phyloP scores from a whole-genome alignment of 2,797 vertebrate genomes.

The Poeciliopsis presidionis region DNA sequence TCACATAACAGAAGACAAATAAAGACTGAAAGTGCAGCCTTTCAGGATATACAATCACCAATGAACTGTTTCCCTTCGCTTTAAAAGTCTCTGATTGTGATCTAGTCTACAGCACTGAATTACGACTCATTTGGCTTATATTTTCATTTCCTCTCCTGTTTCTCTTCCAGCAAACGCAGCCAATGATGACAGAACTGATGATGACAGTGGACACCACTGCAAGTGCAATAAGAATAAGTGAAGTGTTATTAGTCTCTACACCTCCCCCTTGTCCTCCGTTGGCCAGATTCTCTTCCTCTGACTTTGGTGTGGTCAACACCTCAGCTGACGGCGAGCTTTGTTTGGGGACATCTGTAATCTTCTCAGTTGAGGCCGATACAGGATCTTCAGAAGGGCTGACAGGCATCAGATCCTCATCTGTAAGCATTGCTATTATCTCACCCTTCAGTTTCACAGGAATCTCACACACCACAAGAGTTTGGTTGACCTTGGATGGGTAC shows the following conservation, averaged over 20 bases:
- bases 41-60: slow-evolving; percentile 26
- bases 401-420: slow-evolving; percentile 48
- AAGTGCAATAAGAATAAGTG: slow-evolving; percentile 56
- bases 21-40: slow-evolving; percentile 1
- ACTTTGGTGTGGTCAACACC: slow-evolving; percentile 54
- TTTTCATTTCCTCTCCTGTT: slow-evolving; percentile 71
- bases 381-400: slow-evolving; percentile 45
- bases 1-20: slow-evolving; percentile 19
- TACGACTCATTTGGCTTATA: slow-evolving; percentile 60
- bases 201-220: slow-evolving; percentile 67
- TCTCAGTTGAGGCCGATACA: slow-evolving; percentile 43
- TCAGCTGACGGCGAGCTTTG: slow-evolving; percentile 61
- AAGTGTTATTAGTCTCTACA: slow-evolving; percentile 18
- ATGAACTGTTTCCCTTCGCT: slow-evolving; percentile 24
- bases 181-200: slow-evolving; percentile 65
- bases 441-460: slow-evolving; percentile 73
- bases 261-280: slow-evolving; percentile 31
- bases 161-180: slow-evolving; percentile 72
- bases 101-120: slow-evolving; percentile 68
- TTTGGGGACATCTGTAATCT: slow-evolving; percentile 54
- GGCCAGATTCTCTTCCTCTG: slow-evolving; percentile 40
- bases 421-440: slow-evolving; percentile 69
- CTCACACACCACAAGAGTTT: slow-evolving; percentile 79
- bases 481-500: slow-evolving; percentile 79
- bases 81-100: slow-evolving; percentile 22